Base-by-base conservation (phyloP, 1,140 invertebrate species). In the Potamilus streckersoni region DNA sequence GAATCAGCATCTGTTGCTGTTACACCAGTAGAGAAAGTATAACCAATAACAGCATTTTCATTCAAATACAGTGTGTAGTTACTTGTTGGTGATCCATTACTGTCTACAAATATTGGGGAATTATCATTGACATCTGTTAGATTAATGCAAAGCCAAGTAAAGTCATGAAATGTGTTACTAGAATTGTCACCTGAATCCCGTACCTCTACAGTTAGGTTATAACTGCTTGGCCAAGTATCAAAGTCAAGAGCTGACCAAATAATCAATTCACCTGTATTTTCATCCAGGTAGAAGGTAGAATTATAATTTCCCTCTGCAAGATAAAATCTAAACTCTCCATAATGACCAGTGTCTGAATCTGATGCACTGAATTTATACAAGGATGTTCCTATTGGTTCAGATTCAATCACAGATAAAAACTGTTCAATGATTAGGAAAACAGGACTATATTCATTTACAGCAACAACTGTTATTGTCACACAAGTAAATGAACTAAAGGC, bases 51-150 rank as follows among this genome's bases (percentile, higher is more conserved):
- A 49, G 38, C 38, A 11, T 49, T 49, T 49, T 49, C 38, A 49
- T 49, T 6, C 38, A 49, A 49, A 49, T 49, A 49, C 38, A 49
- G 38, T 49, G 38, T 49, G 38, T 49, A 49, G 38, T 49, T 49
- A 49, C 38, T 49, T 49, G 38, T 49, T 49, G 38, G 6, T 49
- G 38, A 49, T 6, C 38, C 38, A 0, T 11, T 49, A 49, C 38
- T 49, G 38, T 49, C 38, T 49, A 49, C 38, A 49, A 8, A 49
- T 49, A 8, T 49, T 49, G 38, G 38, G 38, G 38, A 49, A 49
- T 49, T 49, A 91, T 98, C 97, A 88, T 98, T 98, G 23, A 97
- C 91, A 87, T 98, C 97, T 94, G 62, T 65, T 15, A 88, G 61
- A 27, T 66, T 56, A 15, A 89, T 71, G 15, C 73, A 76, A n/a